Evolutionary conservation across 1,140 invertebrate species (phyloP).

Genomic region (Cataglyphis hispanica): DNA sequence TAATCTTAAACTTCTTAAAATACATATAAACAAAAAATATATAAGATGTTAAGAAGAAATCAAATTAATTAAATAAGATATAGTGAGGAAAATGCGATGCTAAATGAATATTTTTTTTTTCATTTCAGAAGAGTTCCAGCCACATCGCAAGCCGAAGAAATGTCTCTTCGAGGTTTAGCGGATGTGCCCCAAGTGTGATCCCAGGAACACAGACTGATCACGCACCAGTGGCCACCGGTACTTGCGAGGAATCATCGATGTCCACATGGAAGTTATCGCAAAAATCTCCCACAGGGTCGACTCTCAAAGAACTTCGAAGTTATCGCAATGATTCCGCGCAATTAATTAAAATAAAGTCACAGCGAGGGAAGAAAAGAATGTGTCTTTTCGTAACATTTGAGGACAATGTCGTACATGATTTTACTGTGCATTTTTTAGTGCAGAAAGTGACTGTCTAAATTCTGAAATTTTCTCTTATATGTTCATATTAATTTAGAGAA

Average conservation of each 20-base stretch:
- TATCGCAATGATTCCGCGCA: conserved; percentile 14
- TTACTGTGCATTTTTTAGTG: neutral
- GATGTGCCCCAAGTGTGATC: conserved; percentile 82
- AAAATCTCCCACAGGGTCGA: neutral
- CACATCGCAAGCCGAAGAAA: conserved; percentile 75
- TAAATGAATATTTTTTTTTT: conserved; percentile 33
- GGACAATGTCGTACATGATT: neutral
- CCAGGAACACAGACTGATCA: conserved; percentile 5
- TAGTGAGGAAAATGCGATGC: neutral
- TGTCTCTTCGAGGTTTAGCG: conserved; percentile 72
- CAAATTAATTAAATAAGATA: conserved; percentile 11
- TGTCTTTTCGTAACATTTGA: neutral
- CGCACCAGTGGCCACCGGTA: conserved; percentile 23
- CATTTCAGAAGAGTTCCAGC: conserved; percentile 79
- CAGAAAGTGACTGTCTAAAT: conserved; percentile 8
- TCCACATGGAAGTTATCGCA: neutral
- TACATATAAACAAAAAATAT: neutral
- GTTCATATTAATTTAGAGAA: neutral
- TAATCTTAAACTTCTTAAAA: neutral
- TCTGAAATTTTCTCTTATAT: neutral
- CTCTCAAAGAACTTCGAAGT: neutral
- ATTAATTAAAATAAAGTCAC: neutral
- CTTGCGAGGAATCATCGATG: conserved; percentile 18
- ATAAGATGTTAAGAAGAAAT: neutral
- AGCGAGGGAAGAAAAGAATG: neutral